Conservation (phyloP, 1,140 invertebrate species). For the Lasaia peninsularis region DNA sequence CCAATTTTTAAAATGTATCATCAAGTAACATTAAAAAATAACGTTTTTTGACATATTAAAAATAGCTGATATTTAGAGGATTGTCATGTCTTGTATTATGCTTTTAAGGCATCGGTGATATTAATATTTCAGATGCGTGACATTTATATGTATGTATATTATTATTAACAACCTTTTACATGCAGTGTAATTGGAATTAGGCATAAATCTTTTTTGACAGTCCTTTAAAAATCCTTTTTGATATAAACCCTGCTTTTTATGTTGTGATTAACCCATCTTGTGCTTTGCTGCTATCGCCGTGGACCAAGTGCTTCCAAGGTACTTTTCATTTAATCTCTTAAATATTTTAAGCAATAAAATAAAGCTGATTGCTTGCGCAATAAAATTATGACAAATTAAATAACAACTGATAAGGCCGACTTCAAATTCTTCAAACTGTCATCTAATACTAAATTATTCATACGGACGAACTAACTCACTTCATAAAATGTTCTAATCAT, state of each 20-base stretch:
- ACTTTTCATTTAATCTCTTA: constrained; percentile 55
- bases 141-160: no score
- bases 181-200: constrained; percentile 9
- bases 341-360: constrained; percentile 38
- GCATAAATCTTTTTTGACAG: constrained; percentile 27
- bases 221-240: constrained; percentile 39
- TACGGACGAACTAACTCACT: no score
- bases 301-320: constrained; percentile 71
- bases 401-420: background rate
- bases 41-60: constrained; percentile 22
- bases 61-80: constrained; percentile 38
- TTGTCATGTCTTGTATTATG: constrained; percentile 21
- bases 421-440: constrained; percentile 8
- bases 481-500: no score
- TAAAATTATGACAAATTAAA: constrained; percentile 26
- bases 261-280: constrained; percentile 72
- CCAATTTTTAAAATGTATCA: no score
- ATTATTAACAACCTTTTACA: no score
- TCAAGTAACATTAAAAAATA: constrained; percentile 23
- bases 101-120: no score
- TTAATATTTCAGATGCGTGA: no score
- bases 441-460: no score
- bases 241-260: constrained; percentile 56
- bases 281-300: constrained; percentile 68
- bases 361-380: constrained; percentile 47